Base-by-base conservation (phyloP, 1,140 invertebrate genomes). In the Nymphalis io region DNA sequence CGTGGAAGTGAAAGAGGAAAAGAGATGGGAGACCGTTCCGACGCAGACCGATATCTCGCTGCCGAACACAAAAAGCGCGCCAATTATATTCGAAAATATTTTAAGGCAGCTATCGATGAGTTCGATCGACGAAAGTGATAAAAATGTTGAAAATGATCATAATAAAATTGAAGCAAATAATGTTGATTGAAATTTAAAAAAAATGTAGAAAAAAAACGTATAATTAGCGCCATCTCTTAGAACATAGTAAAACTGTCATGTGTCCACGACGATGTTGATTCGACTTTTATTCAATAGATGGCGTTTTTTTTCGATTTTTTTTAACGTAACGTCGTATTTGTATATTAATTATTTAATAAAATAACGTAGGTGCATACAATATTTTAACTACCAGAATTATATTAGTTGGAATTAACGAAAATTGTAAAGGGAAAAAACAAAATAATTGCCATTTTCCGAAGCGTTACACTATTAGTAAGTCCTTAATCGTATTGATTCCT, bases 11-110 rank as follows among this genome's bases (percentile, higher is more conserved):
- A 76, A 79, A n/a, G 85, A 85, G 44, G 82, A 86, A 74, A 88
- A 82, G 78, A 85, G 62, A 79, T 72, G 80, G 70, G 83, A 88
- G 61, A 87, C 79, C 2, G 84, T 82, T 0, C 85, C 83, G 0
- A 91, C 89, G 1, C 88, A 91, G 63, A 91, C 89, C 4, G 89
- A 90, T 61, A 90, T 91, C 33, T 90, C 89, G 11, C 38, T 91
- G 40, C 88, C 88, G 10, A 91, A 91, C 59, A 91, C 89, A 0
- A 88, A 86, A 76, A 89, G 85, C 61, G 89, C 89, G 70, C 89
- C 89, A 27, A 86, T 77, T 73, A 91, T 91, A 8, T 91, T 91
- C 69, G 89, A 91, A 67, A 90, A 85, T 27, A 91, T 91, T 72
- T 72, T 91, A 1, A 55, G 85, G 6, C 89, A 91, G 55, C 66